phyloP scores from a whole-genome alignment of 1,140 invertebrate genomes.

The Phthorimaea operculella region DNA sequence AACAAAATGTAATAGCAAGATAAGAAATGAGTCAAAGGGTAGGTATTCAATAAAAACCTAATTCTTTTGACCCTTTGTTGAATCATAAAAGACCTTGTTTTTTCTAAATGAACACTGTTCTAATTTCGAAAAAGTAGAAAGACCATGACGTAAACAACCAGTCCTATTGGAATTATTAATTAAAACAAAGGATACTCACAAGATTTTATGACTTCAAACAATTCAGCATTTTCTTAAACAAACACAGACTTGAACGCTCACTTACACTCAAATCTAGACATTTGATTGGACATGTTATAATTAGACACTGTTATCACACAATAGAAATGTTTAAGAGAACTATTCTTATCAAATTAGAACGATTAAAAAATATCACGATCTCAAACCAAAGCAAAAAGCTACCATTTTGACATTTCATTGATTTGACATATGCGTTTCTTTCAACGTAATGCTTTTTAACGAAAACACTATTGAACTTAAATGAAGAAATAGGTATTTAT shows the following conservation, averaged over 20 bases:
- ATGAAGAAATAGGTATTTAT: no score
- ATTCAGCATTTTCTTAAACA: constrained; percentile 20
- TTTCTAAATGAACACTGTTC: neutral
- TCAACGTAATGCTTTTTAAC: no score
- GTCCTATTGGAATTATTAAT: neutral
- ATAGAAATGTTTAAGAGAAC: constrained; percentile 11
- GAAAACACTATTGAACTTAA: no score
- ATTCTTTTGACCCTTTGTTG: neutral
- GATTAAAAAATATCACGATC: constrained; percentile 4
- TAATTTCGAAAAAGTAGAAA: neutral
- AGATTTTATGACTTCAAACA: constrained; percentile 12
- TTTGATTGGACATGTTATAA: constrained; percentile 14
- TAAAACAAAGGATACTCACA: neutral
- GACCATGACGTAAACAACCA: neutral
- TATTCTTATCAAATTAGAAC: constrained; percentile 15
- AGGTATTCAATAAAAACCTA: neutral
- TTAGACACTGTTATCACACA: constrained; percentile 20
- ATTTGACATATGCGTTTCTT: no score
- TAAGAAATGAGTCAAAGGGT: neutral
- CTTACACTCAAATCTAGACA: constrained; percentile 14
- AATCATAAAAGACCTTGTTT: neutral
- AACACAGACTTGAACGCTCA: constrained; percentile 1
- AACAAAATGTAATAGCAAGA: neutral
- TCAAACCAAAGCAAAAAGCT: no score
- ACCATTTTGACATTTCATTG: no score